A percentile compares a stretch with the other conserved stretches of the same genome.
phyloP scores from a whole-genome alignment of 2,797 vertebrate species.

The Sebastes diaconus region DNA sequence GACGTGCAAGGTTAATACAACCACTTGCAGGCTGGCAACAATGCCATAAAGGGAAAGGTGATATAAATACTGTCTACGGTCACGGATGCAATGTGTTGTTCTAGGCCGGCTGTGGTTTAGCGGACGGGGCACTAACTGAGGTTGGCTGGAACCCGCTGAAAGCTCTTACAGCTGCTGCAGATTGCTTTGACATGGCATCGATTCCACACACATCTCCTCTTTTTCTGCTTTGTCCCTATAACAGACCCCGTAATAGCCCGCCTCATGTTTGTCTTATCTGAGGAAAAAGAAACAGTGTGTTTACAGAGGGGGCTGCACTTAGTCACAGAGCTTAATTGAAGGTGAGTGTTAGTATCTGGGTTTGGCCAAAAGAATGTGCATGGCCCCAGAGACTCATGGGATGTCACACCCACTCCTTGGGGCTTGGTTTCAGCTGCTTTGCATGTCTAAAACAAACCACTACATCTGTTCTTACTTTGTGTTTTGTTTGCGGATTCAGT shows the following conservation, averaged over 20 bases:
- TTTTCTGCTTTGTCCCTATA: background rate
- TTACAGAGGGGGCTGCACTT: slow-evolving; percentile 35
- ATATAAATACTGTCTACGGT: background rate
- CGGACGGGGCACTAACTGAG: background rate
- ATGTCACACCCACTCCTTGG: slow-evolving; percentile 74
- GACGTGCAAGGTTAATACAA: background rate
- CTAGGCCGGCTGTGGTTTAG: background rate
- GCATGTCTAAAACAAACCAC: slow-evolving; percentile 86
- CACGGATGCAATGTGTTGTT: background rate
- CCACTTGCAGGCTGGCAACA: background rate
- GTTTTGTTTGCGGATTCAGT: slow-evolving; percentile 79
- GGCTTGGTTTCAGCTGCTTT: slow-evolving; percentile 89
- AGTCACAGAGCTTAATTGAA: slow-evolving; percentile 65
- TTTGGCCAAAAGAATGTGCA: slow-evolving; percentile 64
- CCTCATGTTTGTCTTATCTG: slow-evolving; percentile 50
- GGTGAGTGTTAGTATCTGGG: slow-evolving; percentile 70
- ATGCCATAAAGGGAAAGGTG: background rate
- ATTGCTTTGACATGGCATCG: slow-evolving; percentile 10
- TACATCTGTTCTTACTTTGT: slow-evolving; percentile 88
- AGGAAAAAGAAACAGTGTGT: slow-evolving; percentile 30
- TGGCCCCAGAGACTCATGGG: slow-evolving; percentile 57
- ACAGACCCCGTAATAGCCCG: slow-evolving; percentile 16
- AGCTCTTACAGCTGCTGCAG: slow-evolving; percentile 10
- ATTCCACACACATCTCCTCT: background rate
- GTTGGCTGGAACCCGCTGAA: background rate